Conservation (phyloP, 2,888 invertebrate genomes). For the Cataglyphis livida region DNA sequence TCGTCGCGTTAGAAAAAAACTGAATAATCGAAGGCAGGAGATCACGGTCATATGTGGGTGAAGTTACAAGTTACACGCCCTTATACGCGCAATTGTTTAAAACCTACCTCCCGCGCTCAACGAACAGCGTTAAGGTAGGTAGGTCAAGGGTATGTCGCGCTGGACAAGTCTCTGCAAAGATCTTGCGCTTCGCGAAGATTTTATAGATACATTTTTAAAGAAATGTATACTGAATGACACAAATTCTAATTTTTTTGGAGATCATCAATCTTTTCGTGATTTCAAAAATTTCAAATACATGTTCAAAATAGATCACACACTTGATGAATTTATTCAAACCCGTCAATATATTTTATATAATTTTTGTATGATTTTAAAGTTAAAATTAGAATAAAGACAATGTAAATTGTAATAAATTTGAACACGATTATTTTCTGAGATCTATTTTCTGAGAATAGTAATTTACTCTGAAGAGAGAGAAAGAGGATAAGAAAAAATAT, state of each 20-base stretch:
- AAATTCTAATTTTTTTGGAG: background rate
- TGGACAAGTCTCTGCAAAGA: slow-evolving; percentile 34
- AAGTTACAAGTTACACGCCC: slow-evolving; percentile 67
- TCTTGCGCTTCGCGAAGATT: slow-evolving; percentile 14
- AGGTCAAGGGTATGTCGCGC: slow-evolving; percentile 67
- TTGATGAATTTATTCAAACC: background rate
- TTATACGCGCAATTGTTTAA: slow-evolving; percentile 68
- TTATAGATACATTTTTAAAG: background rate
- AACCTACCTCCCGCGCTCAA: slow-evolving; percentile 58
- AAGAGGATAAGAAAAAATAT: background rate
- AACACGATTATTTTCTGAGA: background rate
- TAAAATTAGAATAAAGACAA: background rate
- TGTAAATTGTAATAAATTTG: background rate
- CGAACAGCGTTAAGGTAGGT: slow-evolving; percentile 71
- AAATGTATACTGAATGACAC: background rate
- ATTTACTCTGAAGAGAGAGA: background rate
- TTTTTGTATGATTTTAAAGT: background rate
- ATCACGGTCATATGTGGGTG: slow-evolving; percentile 64
- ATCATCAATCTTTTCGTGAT: background rate
- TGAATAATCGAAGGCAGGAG: slow-evolving; percentile 7
- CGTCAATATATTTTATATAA: background rate
- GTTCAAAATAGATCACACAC: background rate
- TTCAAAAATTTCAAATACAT: background rate
- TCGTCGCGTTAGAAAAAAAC: background rate
- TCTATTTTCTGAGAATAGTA: background rate